phyloP scores from a whole-genome alignment of 2,797 vertebrate species.

The Distichodus sexfasciatus region DNA sequence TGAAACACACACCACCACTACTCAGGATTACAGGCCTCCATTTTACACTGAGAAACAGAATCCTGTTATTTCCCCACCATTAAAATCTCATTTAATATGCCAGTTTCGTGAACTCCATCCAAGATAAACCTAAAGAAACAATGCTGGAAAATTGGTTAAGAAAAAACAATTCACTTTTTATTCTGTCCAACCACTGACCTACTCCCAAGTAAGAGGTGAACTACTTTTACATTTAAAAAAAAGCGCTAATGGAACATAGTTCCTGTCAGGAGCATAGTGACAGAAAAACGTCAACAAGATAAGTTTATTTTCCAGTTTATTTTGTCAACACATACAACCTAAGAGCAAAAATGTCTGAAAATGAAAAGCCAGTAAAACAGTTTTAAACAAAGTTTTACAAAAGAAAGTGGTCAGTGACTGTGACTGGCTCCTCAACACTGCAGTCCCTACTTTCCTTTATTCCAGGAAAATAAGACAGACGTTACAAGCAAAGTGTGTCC shows the following conservation, averaged over 20 bases:
- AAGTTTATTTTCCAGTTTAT: too few relatives aligned
- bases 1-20: conserved; percentile 12
- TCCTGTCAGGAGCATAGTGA: too few relatives aligned
- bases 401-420: too few relatives aligned
- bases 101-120: background rate
- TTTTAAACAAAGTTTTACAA: background rate
- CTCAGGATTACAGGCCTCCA: conserved; percentile 24
- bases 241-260: too few relatives aligned
- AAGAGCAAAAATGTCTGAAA: too few relatives aligned
- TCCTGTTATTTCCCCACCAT: background rate
- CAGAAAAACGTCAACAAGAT: too few relatives aligned
- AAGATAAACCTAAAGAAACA: background rate
- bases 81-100: background rate
- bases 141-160: background rate
- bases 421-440: background rate
- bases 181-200: too few relatives aligned
- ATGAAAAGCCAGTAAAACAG: too few relatives aligned
- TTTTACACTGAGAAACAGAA: conserved; percentile 1
- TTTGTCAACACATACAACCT: too few relatives aligned
- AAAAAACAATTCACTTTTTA: too few relatives aligned
- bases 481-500: conserved; percentile 37
- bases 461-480: conserved; percentile 37
- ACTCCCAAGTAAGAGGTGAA: too few relatives aligned
- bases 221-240: too few relatives aligned
- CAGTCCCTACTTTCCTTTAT: conserved; percentile 56